Conservation (phyloP, 1,140 invertebrate genomes). For the Leptoteleia sp. region DNA sequence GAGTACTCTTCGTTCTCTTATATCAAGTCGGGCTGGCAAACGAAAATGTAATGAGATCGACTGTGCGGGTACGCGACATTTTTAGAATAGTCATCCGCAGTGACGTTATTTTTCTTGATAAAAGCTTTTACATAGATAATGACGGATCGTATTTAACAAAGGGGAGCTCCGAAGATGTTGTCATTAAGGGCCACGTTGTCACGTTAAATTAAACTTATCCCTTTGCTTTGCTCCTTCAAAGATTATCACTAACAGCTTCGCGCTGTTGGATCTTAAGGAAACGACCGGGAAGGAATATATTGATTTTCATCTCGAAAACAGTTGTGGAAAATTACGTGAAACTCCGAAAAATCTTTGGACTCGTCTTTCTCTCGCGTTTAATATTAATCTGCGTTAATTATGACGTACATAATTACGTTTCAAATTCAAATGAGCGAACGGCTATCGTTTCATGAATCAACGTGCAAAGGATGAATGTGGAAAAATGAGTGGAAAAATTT, state of each 20-base stretch:
- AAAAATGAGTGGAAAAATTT: too few relatives aligned
- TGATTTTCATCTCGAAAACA: slow-evolving; percentile 18
- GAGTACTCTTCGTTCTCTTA: slow-evolving; percentile 46
- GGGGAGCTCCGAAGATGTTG: background rate
- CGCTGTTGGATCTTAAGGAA: background rate
- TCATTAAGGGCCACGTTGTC: slow-evolving; percentile 26
- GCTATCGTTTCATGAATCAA: slow-evolving; percentile 25
- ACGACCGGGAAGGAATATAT: background rate
- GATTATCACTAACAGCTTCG: too few relatives aligned
- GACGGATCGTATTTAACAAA: slow-evolving; percentile 35
- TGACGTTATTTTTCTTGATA: slow-evolving; percentile 44
- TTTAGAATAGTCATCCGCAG: slow-evolving; percentile 26
- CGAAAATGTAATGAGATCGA: slow-evolving; percentile 60
- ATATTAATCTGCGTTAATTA: slow-evolving; percentile 49
- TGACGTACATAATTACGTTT: slow-evolving; percentile 38
- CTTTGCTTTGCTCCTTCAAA: slow-evolving; percentile 8
- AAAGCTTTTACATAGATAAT: slow-evolving; percentile 47
- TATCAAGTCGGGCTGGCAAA: slow-evolving; percentile 27
- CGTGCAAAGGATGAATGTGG: slow-evolving; percentile 28
- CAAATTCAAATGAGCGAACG: slow-evolving; percentile 33
- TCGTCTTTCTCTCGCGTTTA: slow-evolving; percentile 24
- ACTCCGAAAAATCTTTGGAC: slow-evolving; percentile 6
- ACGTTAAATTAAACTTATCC: slow-evolving; percentile 37
- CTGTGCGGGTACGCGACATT: slow-evolving; percentile 24
- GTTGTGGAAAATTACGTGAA: slow-evolving; percentile 6